Base-by-base conservation (phyloP, 2,113 vertebrate species). In the Salvelinus namaycush region DNA sequence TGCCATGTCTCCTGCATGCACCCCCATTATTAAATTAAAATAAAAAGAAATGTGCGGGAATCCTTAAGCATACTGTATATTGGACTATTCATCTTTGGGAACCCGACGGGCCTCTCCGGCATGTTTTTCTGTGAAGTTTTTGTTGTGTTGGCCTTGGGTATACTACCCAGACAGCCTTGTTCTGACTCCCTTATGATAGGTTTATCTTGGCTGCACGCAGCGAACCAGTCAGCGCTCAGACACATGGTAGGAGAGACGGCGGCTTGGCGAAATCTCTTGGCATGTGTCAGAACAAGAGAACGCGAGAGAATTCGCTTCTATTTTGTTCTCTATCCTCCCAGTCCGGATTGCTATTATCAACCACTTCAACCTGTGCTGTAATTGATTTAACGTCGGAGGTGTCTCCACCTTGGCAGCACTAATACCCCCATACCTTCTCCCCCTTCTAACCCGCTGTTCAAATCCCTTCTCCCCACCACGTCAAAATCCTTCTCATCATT, bases 21-120 rank as follows among this genome's bases (percentile, higher is more conserved):
- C 66, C 83, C 70, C 76, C 62, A 80, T 88, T 82, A 89, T 85
- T 85, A 84, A 86, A 85, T 79, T 78, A 82, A 76, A 64, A 82
- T 66, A 76, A 82, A 76, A 64, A 82, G 64, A 76, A 69, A 76
- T 74, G 79, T 2, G 29, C 18, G n/a, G 24, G 70, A 77, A 78
- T 81, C 70, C 66, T 73, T 65, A 54, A 80, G 64, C 76, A 70
- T 54, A 76, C 74, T 39, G 39, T 39, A 71, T 76, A 80, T 84
- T 77, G 60, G 18, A 76, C 81, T 73, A 84, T 87, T 88, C 76
- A 83, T 88, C 80, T 86, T 80, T n/a, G 18, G 39, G 31, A 16
- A 26, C 8, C 24, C 57, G 62, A 76, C 24, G 34, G 67, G 74
- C 59, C 65, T 84, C 75, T 70, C 66, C 48, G 74, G 51, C 26